A percentile compares a stretch with the other conserved stretches of the same genome.
Conservation (phyloP, 2,888 invertebrate genomes). For the Caenorhabditis plicata region DNA sequence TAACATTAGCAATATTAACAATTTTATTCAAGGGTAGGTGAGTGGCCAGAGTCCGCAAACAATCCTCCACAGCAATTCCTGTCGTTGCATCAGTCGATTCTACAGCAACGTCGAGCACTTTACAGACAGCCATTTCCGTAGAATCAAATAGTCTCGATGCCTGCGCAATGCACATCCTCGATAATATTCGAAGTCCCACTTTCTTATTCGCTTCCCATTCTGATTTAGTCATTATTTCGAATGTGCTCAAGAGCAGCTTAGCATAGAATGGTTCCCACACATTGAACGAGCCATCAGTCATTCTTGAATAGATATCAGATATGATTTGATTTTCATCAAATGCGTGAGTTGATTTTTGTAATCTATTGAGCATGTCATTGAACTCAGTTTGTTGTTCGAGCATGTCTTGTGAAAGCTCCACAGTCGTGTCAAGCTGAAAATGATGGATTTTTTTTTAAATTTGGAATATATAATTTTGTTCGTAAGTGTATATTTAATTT, state of each 20-base stretch:
- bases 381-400: conserved; percentile 16
- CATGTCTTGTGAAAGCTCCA: conserved; percentile 11
- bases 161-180: conserved; percentile 18
- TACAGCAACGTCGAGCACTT: conserved; percentile 23
- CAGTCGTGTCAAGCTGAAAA: conserved; percentile 23
- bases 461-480: too few species aligned
- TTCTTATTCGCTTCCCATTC: conserved; percentile 14
- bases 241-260: conserved; percentile 20
- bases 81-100: conserved; percentile 24
- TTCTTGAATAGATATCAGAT: conserved; percentile 14
- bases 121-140: conserved; percentile 26
- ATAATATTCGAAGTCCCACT: conserved; percentile 17
- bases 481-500: too few species aligned
- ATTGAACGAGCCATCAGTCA: conserved; percentile 19
- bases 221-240: conserved; percentile 15
- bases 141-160: conserved; percentile 25
- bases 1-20: conserved; percentile 19
- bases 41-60: conserved; percentile 22
- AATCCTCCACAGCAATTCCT: conserved; percentile 21
- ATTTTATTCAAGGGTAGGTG: conserved; percentile 23
- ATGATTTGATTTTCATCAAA: conserved; percentile 17
- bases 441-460: too few species aligned
- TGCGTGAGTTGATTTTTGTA: conserved; percentile 7
- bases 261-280: conserved; percentile 25
- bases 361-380: conserved; percentile 16